Base-by-base conservation (phyloP, 2,797 vertebrate species). In the Onychomys arenicola region DNA sequence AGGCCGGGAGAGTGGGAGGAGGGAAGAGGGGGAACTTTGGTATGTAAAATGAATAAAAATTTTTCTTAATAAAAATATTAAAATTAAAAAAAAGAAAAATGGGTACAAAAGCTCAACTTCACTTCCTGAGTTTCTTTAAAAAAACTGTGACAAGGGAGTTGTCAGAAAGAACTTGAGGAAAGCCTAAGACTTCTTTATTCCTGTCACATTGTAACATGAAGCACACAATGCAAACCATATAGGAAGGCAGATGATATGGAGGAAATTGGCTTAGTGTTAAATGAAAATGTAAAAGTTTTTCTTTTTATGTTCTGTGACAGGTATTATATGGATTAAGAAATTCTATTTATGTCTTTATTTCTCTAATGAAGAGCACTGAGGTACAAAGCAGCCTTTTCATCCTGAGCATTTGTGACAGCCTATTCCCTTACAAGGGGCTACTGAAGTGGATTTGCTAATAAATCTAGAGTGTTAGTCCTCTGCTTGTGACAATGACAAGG, bases 371-470 rank as follows among this genome's bases (percentile, higher is more conserved):
- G 93, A 90, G 49, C 73, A 84, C 69, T 83, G 78, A 96, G 85
- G 92, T 97, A 96, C 94, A 98, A 96, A 88, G 81, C 94, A 96
- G 40, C 69, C 61, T 97, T 96, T 95, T 97, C 96, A 94, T 94
- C 52, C 37, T 90, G 83, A 69, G 25, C 81, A 78, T 84, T 97
- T 93, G 83, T 96, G 96, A 97, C 77, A 96, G 46, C 52, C 92
- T 96, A 90, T 94, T 98, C 87, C 96, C 88, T 94, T 71, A 92
- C 13, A 67, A 86, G 91, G 85, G 89, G 87, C 94, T 71, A 88
- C 84, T 89, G 93, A 80, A 89, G 40, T 77, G 57, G 57, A 17
- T 65, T 52, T 76, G 59, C 93, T 88, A 95, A 91, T 85, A 37
- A 91, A 87, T 65, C 27, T 71, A 0, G 14, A 73, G 34, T 83